Percentiles rank a stretch among this genome's conserved stretches.
Evolutionary conservation across 2,797 vertebrate genomes (phyloP).

Genomic region (Peromyscus eremicus): DNA sequence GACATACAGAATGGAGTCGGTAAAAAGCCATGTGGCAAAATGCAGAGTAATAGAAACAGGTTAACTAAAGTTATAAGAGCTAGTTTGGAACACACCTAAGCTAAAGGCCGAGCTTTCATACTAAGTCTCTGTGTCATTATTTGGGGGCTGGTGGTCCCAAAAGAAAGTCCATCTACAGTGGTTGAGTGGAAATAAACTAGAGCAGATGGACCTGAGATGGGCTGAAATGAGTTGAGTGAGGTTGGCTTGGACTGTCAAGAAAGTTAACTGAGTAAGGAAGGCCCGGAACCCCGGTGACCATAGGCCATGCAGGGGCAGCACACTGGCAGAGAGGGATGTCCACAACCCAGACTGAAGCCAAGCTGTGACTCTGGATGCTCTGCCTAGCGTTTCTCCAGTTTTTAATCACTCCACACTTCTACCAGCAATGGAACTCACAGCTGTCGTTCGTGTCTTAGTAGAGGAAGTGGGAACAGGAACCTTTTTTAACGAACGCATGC

Average conservation of each 20-base stretch:
- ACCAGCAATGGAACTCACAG: background rate
- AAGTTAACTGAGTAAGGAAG: background rate
- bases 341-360: background rate
- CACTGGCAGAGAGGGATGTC: background rate
- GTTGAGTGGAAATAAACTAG: background rate
- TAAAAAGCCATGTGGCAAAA: too few species aligned
- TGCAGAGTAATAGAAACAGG: too few species aligned
- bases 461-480: background rate
- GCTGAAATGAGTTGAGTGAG: background rate
- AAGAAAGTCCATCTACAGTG: too few species aligned
- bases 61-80: too few species aligned
- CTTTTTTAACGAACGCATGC: background rate
- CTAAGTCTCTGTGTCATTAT: too few species aligned
- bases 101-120: too few species aligned
- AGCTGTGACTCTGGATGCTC: background rate
- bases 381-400: background rate
- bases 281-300: background rate
- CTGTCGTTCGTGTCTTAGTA: background rate
- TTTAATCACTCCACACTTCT: background rate
- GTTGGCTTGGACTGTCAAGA: background rate
- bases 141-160: too few species aligned
- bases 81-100: too few species aligned
- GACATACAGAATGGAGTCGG: too few species aligned
- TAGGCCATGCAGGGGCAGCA: background rate
- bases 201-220: background rate